phyloP scores from a whole-genome alignment of 2,797 vertebrate genomes.

The Anabas testudineus region DNA sequence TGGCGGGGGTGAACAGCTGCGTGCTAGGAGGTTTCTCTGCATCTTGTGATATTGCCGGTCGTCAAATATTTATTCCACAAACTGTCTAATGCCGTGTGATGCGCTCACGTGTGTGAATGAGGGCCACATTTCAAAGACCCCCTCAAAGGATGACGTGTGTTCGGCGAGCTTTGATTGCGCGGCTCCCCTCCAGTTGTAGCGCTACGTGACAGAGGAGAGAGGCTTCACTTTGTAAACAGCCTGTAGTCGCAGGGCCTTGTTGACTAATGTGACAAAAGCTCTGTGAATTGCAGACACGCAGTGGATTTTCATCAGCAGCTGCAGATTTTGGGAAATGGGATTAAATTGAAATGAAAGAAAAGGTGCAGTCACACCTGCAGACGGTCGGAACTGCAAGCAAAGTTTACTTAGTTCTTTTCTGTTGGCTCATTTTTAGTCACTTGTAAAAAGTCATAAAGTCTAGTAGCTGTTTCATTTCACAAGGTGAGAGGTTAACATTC shows the following conservation, averaged over 20 bases:
- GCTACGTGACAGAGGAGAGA: constrained; percentile 52
- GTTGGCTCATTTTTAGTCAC: constrained; percentile 32
- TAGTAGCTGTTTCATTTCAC: neutral
- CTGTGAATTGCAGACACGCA: constrained; percentile 27
- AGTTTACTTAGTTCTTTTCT: constrained; percentile 49
- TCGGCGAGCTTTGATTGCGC: constrained; percentile 75
- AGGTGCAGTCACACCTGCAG: constrained; percentile 66
- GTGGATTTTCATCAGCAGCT: constrained; percentile 55
- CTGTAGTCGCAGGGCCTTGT: constrained; percentile 63
- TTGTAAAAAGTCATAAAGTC: constrained; percentile 37
- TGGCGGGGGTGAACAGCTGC: constrained; percentile 86
- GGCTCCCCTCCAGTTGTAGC: constrained; percentile 58
- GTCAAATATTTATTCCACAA: constrained; percentile 91
- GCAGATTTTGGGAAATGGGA: constrained; percentile 56
- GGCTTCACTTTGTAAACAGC: constrained; percentile 71
- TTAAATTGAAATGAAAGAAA: constrained; percentile 44
- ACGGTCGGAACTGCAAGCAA: constrained; percentile 33
- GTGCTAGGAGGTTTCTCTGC: constrained; percentile 89
- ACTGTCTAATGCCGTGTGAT: constrained; percentile 82
- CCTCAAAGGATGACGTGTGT: constrained; percentile 72
- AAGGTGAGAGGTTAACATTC: constrained; percentile 27
- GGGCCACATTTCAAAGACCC: constrained; percentile 76
- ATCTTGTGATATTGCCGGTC: constrained; percentile 92
- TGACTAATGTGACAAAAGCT: constrained; percentile 72
- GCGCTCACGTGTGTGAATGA: constrained; percentile 59